These are phyloP conservation scores for Enchytraeus crypticus DNA, from an alignment of 2,888 invertebrate genomes.

Conservation along the genomic window DNA sequence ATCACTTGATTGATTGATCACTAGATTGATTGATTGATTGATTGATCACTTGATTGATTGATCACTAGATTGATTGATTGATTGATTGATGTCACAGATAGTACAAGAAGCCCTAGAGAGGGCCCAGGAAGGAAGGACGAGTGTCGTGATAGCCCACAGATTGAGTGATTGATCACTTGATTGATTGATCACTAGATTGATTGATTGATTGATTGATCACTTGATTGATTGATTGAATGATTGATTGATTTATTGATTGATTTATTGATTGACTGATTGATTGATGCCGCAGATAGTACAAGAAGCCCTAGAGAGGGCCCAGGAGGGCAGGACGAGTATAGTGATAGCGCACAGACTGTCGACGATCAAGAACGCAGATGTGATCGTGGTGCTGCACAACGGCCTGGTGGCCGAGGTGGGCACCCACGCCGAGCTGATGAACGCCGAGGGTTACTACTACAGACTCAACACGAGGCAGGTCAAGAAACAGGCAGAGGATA, in stretches of 20 bases:
- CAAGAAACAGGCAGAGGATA: no score
- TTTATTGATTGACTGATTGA: no score
- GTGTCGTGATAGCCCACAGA: conserved; percentile 77
- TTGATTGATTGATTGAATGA: no score
- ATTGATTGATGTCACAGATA: conserved; percentile 57
- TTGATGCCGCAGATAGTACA: conserved; percentile 81
- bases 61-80: no score
- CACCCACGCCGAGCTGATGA: conserved; percentile 34
- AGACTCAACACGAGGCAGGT: conserved; percentile 36
- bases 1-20: no score
- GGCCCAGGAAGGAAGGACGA: conserved; percentile 67
- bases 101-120: conserved; percentile 77
- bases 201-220: no score
- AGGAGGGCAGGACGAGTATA: no score
- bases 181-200: no score
- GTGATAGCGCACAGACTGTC: conserved; percentile 71
- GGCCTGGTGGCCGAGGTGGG: conserved; percentile 41
- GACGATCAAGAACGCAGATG: conserved; percentile 71
- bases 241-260: no score
- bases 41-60: no score
- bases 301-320: conserved; percentile 73
- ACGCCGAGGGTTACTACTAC: conserved; percentile 38
- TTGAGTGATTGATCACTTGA: no score
- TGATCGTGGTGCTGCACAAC: conserved; percentile 46
- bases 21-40: no score